Evolutionary conservation across 2,113 vertebrate species (phyloP).

Genomic region (Cottus gobio): DNA sequence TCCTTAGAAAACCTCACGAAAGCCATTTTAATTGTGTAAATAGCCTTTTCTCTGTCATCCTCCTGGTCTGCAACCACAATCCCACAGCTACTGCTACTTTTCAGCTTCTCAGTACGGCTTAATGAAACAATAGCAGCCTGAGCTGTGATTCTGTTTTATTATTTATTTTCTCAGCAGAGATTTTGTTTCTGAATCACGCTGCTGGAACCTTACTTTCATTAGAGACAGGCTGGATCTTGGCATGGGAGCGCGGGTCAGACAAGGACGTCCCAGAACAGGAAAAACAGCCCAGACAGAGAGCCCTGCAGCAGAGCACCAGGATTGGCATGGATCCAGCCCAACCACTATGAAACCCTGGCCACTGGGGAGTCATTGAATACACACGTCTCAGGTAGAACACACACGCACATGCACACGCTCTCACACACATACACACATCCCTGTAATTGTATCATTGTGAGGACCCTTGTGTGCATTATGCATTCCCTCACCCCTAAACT

Average conservation of each 20-base stretch:
- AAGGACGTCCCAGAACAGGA: slow-evolving; percentile 82
- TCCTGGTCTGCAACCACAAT: background rate
- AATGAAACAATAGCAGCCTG: slow-evolving; percentile 50
- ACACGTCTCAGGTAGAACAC: slow-evolving; percentile 28
- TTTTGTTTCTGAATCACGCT: slow-evolving; percentile 60
- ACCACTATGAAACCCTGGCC: slow-evolving; percentile 53
- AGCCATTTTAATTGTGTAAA: slow-evolving; percentile 12
- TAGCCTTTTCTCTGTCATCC: slow-evolving; percentile 5
- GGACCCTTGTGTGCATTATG: background rate
- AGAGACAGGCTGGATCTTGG: slow-evolving; percentile 80
- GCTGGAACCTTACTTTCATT: slow-evolving; percentile 77
- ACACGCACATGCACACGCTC: slow-evolving; percentile 14
- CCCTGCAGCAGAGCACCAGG: slow-evolving; percentile 73
- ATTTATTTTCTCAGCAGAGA: slow-evolving; percentile 10
- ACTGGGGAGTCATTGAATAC: slow-evolving; percentile 34
- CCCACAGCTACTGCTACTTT: slow-evolving; percentile 48
- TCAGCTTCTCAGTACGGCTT: slow-evolving; percentile 48
- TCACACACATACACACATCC: background rate
- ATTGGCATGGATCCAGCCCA: slow-evolving; percentile 73
- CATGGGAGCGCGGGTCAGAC: slow-evolving; percentile 72
- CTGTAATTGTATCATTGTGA: background rate
- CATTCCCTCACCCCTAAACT: background rate
- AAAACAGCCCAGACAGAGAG: slow-evolving; percentile 79
- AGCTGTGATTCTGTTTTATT: slow-evolving; percentile 21
- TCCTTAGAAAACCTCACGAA: background rate